Evolutionary conservation across 2,113 vertebrate species (phyloP), one percentile per base, ranked within the genome.

Genomic region (Plecotus auritus): DNA sequence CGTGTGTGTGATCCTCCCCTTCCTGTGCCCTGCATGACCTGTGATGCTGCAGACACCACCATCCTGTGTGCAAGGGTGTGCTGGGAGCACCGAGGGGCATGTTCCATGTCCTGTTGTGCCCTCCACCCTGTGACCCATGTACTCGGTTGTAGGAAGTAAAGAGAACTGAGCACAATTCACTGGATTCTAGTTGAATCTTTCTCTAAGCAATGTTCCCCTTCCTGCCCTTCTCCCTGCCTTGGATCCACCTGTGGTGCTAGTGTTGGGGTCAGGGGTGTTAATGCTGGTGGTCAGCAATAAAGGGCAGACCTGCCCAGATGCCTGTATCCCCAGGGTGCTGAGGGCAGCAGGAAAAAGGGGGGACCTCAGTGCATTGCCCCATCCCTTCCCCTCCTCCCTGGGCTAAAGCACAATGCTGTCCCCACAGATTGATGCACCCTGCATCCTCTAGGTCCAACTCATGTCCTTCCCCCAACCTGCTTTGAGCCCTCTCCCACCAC

Each of bases 141-240:
- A 97, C 97, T 97, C 94, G 97, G 97, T 96, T 97, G 95, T 97
- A 97, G 97, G 97, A 97, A 97, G 97, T 97, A 97, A 97, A 97
- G 91, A 96, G 96, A 97, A 97, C 97, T 97, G 97, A 97, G 97
- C 97, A 97, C 97, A 97, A 97, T 95, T 95, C 92, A 96, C 96
- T 96, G 97, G 97, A 96, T 97, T 96, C 97, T 95, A 97, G 96
- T 97, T 35, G 97, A 97, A 97, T 97, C 97, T 97, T 97, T 97
- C 94, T 97, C 95, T 97, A 95, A 97, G 97, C 97, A 97, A 96
- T 97, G 73, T 87, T 23, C 94, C 94, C 94, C 3, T 69, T 66
- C 82, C 92, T 76, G 72, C 81, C 88, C 90, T 91, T 72, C 73
- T 70, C 82, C 93, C 82, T 88, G 42, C 76, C 92, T 87, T 12